Conservation (phyloP, 2,113 vertebrate genomes). For the Thunnus thynnus region DNA sequence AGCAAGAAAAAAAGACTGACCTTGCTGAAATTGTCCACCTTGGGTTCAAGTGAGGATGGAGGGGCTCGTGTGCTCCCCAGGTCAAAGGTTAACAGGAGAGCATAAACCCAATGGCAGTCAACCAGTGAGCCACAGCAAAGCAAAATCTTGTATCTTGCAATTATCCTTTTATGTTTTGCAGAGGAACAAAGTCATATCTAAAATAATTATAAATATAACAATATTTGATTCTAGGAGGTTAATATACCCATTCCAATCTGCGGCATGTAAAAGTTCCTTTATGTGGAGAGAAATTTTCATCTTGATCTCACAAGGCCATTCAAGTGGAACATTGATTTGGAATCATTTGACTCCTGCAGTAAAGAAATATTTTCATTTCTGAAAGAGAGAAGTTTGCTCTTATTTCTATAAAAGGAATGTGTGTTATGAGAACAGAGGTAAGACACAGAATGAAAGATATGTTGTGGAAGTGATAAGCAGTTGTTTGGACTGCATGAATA, state of each 20-base stretch:
- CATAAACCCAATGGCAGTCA: conserved; percentile 40
- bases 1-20: conserved; percentile 70
- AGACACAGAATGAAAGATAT: background rate
- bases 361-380: background rate
- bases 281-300: background rate
- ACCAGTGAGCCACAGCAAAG: background rate
- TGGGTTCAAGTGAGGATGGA: conserved; percentile 26
- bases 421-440: background rate
- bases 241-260: background rate
- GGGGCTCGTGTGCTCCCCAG: conserved; percentile 36
- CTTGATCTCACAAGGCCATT: conserved; percentile 14
- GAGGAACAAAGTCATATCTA: background rate
- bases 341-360: conserved; percentile 3
- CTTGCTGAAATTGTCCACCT: conserved; percentile 62
- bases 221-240: background rate
- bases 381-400: background rate
- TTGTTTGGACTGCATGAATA: background rate
- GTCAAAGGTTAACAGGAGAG: conserved; percentile 50
- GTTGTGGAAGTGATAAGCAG: background rate
- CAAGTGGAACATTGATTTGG: background rate
- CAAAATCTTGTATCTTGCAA: background rate
- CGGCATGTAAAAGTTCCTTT: background rate
- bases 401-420: conserved; percentile 9
- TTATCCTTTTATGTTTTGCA: background rate
- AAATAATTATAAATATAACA: background rate